Base-by-base conservation (phyloP, 2,797 vertebrate species). In the Petrocephalus schoutedeni region DNA sequence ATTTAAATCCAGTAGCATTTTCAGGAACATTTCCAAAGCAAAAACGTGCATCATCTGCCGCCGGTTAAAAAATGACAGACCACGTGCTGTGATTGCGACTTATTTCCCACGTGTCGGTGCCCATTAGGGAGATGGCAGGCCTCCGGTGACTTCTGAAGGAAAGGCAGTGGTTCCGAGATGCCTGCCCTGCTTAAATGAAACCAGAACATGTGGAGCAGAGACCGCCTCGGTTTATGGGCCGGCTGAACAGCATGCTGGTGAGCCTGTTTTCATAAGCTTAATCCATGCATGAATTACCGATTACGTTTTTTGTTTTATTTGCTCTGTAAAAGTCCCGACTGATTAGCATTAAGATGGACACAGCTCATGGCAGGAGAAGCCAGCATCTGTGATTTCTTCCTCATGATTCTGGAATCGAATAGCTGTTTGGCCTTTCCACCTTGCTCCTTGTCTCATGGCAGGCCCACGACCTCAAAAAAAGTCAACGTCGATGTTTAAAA, bases 61-160 rank as follows among this genome's bases (percentile, higher is more conserved):
- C 32, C 6, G 12, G 10, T 36, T 74, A 87, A 87, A 28, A 71
- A 87, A 61, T 67, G 87, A 91, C 93, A 67, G 90, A 91, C 92
- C 91, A 89, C 90, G 67, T 92, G 91, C 90, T 91, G 90, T 90
- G 90, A 90, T 87, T 89, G 80, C 88, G 89, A 90, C 90, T 94
- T 89, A 87, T 91, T 93, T 94, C 94, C 91, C 88, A 90, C 88
- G 88, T 90, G 87, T 88, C 86, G 88, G 87, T 85, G 90, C 91
- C 90, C 92, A 93, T 94, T 91, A 91, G 94, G 95, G 94, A 93
- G 92, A 88, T 59, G 85, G 64, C 28, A 28, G 88, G 89, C 91
- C 91, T 93, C 92, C 91, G 93, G 93, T 94, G 92, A 93, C 87
- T 87, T 91, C 89, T 82, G 92, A 85, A 51, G 88, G 49, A 90